phyloP scores from a whole-genome alignment of 2,113 vertebrate species.

The Rattus norvegicus region DNA sequence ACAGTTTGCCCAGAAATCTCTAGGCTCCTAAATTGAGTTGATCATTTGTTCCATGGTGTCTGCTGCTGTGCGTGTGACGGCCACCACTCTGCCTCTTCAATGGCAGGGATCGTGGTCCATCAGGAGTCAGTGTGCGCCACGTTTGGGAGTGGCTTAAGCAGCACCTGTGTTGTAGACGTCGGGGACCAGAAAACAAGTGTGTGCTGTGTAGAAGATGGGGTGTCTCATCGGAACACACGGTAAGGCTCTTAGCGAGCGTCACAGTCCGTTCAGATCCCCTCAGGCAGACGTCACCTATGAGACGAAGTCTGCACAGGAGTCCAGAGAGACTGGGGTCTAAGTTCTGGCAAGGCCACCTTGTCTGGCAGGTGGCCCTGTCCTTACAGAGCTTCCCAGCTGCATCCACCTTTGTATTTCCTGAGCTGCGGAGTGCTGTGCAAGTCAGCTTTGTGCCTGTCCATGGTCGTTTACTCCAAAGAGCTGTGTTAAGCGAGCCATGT shows the following conservation, averaged over 20 bases:
- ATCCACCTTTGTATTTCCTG: background rate
- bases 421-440: background rate
- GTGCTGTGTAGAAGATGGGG: conserved; percentile 98
- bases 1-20: background rate
- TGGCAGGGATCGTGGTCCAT: conserved; percentile 94
- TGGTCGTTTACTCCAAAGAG: background rate
- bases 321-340: background rate
- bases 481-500: background rate
- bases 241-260: conserved; percentile 68
- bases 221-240: conserved; percentile 98
- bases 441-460: background rate
- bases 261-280: background rate
- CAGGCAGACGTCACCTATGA: background rate
- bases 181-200: conserved; percentile 99
- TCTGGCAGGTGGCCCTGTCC: background rate
- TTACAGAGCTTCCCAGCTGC: background rate
- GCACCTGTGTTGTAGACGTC: conserved; percentile 96
- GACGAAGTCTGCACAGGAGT: background rate
- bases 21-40: background rate
- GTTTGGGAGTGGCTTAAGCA: conserved; percentile 96
- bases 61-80: background rate
- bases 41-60: background rate
- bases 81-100: background rate
- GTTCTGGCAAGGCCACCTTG: background rate
- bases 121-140: conserved; percentile 98